phyloP scores from a whole-genome alignment of 1,140 invertebrate genomes.

The Drosophila jambulina region DNA sequence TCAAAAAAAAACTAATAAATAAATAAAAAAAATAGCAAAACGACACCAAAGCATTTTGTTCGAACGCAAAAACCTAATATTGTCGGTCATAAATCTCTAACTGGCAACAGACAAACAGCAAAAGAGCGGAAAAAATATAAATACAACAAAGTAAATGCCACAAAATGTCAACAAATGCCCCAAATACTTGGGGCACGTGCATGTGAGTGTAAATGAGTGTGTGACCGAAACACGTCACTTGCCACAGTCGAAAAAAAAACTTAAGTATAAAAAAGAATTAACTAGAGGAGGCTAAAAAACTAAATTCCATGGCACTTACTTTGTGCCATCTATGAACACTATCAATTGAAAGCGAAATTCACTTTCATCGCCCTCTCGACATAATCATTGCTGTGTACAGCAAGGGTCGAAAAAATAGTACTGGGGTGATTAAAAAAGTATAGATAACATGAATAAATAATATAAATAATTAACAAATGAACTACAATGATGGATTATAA shows the following conservation, averaged over 20 bases:
- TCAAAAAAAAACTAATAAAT: too few species aligned
- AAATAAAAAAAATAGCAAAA: constrained; percentile 4
- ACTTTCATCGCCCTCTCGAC: constrained; percentile 18
- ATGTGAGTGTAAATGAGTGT: constrained; percentile 24
- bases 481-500: not conserved
- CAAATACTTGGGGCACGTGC: constrained; percentile 63
- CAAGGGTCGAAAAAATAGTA: not conserved
- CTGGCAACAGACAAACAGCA: constrained; percentile 28
- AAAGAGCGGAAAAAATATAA: constrained; percentile 18
- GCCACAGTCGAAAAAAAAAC: constrained; percentile 13
- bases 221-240: constrained; percentile 33
- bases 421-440: not conserved
- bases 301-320: constrained; percentile 18
- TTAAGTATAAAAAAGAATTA: constrained; percentile 2
- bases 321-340: constrained; percentile 24
- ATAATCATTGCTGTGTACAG: not conserved
- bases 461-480: not conserved
- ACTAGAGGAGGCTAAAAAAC: not conserved
- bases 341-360: constrained; percentile 70
- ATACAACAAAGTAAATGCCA: constrained; percentile 52
- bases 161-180: constrained; percentile 74
- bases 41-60: constrained; percentile 20
- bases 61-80: constrained; percentile 37
- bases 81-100: constrained; percentile 60
- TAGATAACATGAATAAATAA: not conserved